Evolutionary conservation across 2,888 invertebrate species (phyloP).

Genomic region (Cylindroiulus punctatus): DNA sequence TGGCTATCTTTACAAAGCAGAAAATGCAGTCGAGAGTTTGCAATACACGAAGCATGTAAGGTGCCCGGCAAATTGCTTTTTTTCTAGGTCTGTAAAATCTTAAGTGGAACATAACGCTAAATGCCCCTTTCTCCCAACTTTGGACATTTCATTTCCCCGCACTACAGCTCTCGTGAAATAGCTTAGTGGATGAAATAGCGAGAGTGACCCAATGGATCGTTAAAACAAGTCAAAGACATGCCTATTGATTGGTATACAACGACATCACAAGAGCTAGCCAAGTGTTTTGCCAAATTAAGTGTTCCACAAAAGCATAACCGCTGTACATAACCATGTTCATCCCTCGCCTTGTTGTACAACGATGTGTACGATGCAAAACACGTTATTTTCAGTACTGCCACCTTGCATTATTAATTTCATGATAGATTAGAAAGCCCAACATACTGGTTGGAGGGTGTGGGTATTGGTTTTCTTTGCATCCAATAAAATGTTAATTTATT

Average conservation of each 20-base stretch:
- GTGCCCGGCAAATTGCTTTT: not conserved
- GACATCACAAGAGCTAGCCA: not conserved
- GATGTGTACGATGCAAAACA: no score
- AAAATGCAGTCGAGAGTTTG: not conserved
- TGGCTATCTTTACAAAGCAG: not conserved
- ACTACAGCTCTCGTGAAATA: not conserved
- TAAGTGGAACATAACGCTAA: not conserved
- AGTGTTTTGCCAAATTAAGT: not conserved
- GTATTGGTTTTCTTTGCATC: no score
- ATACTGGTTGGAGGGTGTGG: no score
- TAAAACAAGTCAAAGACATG: not conserved
- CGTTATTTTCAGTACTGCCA: no score
- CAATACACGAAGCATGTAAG: conserved; percentile 11
- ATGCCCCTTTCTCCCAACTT: not conserved
- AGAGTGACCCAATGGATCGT: conserved; percentile 4
- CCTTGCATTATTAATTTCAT: no score
- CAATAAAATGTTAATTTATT: no score
- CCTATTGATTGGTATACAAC: not conserved
- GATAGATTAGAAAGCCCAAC: no score
- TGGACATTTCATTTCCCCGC: not conserved
- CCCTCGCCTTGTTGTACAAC: no score
- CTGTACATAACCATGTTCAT: no score
- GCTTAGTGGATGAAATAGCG: not conserved
- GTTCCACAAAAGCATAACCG: not conserved
- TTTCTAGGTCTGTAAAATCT: not conserved